Evolutionary conservation across 1,140 invertebrate genomes (phyloP).

Genomic region (Tetramorium parvispinum): DNA sequence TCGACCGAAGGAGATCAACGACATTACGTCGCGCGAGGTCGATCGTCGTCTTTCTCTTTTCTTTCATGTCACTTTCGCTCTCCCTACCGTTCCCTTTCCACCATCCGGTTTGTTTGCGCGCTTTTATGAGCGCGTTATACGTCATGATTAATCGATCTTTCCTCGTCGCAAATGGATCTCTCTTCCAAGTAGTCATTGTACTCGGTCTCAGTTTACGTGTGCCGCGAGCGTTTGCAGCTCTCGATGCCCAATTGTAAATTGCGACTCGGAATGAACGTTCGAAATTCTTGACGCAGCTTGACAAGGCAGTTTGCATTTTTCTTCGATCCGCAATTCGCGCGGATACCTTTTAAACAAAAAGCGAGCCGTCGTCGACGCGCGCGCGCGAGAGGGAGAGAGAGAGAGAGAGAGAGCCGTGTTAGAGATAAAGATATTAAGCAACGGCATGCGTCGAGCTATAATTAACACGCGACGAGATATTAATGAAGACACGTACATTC

Average conservation of each 20-base stretch:
- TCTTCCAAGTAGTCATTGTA: slow-evolving; percentile 26
- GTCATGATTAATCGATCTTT: slow-evolving; percentile 60
- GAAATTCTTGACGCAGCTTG: slow-evolving; percentile 27
- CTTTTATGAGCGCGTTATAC: slow-evolving; percentile 57
- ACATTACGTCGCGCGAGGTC: slow-evolving; percentile 63
- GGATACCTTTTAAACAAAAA: neutral
- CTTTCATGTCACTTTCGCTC: slow-evolving; percentile 58
- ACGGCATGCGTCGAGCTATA: neutral
- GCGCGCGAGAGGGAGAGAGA: neutral
- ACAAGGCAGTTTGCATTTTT: neutral
- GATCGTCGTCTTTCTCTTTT: slow-evolving; percentile 65
- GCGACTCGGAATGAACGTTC: neutral
- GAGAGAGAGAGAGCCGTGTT: neutral
- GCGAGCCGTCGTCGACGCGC: neutral
- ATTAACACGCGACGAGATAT: slow-evolving; percentile 21
- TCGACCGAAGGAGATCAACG: slow-evolving; percentile 67
- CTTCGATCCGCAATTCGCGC: slow-evolving; percentile 3
- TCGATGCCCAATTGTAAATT: neutral
- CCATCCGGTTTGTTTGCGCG: slow-evolving; percentile 52
- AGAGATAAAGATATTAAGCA: slow-evolving; percentile 34
- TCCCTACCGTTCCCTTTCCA: slow-evolving; percentile 50
- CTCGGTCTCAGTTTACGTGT: neutral
- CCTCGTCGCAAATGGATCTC: slow-evolving; percentile 43
- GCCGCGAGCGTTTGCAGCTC: neutral
- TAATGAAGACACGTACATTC: slow-evolving; percentile 3